A percentile compares a stretch with the other conserved stretches of the same genome.
Evolutionary conservation across 2,113 vertebrate species (phyloP).

Genomic region (Theristicus caerulescens): DNA sequence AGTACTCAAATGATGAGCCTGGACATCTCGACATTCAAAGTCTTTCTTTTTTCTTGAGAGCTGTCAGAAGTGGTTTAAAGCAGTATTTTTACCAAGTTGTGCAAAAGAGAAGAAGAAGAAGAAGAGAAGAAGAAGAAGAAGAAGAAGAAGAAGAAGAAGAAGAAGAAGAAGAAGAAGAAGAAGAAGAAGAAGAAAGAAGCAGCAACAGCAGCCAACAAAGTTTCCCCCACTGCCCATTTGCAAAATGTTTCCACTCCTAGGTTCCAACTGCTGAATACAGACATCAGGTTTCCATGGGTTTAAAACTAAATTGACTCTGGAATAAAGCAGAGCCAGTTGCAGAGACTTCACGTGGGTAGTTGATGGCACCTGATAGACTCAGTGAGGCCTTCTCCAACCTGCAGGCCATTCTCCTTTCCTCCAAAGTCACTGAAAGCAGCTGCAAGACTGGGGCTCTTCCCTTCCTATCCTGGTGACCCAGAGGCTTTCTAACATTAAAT

Average conservation of each 20-base stretch:
- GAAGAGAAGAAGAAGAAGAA: not conserved
- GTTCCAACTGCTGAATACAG: not conserved
- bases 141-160: not conserved
- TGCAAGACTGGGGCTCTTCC: not conserved
- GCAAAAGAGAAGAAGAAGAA: not conserved
- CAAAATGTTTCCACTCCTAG: conserved; percentile 24
- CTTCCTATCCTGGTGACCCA: not conserved
- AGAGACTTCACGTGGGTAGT: not conserved
- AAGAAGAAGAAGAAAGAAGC: not conserved
- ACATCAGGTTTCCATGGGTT: conserved; percentile 9
- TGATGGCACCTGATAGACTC: not conserved
- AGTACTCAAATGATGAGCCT: not conserved
- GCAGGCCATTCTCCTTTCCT: not conserved
- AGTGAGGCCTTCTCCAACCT: not conserved
- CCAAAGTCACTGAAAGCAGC: not conserved
- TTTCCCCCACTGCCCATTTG: not conserved
- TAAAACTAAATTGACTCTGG: not conserved
- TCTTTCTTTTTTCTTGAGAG: not conserved
- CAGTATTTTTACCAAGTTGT: conserved; percentile 20
- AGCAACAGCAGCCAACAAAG: not conserved
- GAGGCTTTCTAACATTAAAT: not conserved
- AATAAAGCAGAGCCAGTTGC: not conserved
- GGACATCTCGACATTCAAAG: not conserved
- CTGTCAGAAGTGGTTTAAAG: conserved; percentile 13
- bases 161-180: not conserved